Base-by-base conservation (phyloP, 2,797 vertebrate genomes). In the Carapus acus region DNA sequence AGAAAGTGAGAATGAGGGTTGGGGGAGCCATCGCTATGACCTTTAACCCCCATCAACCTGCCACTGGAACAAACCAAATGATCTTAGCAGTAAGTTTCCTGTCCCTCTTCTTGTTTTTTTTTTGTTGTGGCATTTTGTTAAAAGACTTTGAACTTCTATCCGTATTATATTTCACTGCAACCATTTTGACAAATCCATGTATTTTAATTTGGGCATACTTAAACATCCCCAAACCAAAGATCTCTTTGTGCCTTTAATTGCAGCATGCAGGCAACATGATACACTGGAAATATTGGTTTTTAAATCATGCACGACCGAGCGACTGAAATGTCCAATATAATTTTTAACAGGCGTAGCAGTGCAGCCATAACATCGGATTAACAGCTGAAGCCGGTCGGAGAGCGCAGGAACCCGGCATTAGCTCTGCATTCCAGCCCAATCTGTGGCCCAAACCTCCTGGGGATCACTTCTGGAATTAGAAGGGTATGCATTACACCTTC, bases 371-470 rank as follows among this genome's bases (percentile, higher is more conserved):
- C 65, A 77, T 73, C 1, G 60, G 69, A 80, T 81, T 81, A 83
- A 82, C 74, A 83, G 80, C 71, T 62, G 75, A 76, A 54, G 70
- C 65, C 59, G 50, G 61, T 63, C 59, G 78, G 69, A 72, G 34
- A 47, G 71, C 8, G 22, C 57, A 76, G 73, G 71, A 84, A 79
- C 73, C 61, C 33, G 37, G 62, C 76, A 80, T 83, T 81, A 78
- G 71, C 74, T 84, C 79, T 86, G 81, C 81, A 83, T 84, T 80
- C 77, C 81, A 68, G 64, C 53, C 62, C 27, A 74, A 78, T 79
- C 65, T 74, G 59, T 53, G 76, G 76, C 73, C 74, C 74, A 71
- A 80, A 80, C 75, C 60, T 61, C 62, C 6, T 40, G 71, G 79
- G 65, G 65, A 47, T 57, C 70, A 52, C 59, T 45, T 67, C 24